Conservation (phyloP, 2,888 invertebrate species). For the Drosophila anomelani region DNA sequence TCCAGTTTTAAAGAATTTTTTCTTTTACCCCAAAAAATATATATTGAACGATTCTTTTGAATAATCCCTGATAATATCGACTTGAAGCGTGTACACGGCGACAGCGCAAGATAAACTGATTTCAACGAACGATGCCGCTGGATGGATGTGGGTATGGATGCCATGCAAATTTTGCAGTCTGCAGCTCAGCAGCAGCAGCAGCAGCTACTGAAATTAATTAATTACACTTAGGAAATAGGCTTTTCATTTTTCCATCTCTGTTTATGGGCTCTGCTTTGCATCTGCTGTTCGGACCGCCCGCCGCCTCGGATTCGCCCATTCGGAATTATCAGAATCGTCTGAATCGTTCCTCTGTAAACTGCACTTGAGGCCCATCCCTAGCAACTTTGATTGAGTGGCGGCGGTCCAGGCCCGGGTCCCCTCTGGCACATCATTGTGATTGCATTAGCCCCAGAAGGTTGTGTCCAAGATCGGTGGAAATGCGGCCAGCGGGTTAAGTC, state of each 20-base stretch:
- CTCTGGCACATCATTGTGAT: conserved; percentile 30
- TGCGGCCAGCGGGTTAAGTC: conserved; percentile 34
- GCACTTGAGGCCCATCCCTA: conserved; percentile 41
- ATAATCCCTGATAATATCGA: background rate
- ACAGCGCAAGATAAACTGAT: conserved; percentile 64
- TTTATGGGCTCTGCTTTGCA: conserved; percentile 21
- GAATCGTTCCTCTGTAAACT: conserved; percentile 27
- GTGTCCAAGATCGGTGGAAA: conserved; percentile 32
- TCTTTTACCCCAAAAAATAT: background rate
- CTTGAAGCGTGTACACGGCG: conserved; percentile 49
- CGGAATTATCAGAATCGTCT: conserved; percentile 1
- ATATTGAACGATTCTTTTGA: background rate
- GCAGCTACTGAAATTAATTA: conserved; percentile 76
- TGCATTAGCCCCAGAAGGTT: conserved; percentile 35
- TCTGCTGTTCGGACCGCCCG: conserved; percentile 46
- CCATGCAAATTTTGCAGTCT: conserved; percentile 59
- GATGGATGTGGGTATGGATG: conserved; percentile 28
- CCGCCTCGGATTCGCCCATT: conserved; percentile 7
- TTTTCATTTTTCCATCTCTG: conserved; percentile 59
- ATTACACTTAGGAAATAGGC: conserved; percentile 81
- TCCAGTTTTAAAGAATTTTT: conserved; percentile 17
- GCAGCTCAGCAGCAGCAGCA: conserved; percentile 10
- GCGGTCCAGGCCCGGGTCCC: conserved; percentile 3
- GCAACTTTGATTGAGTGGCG: conserved; percentile 33
- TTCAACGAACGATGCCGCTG: conserved; percentile 6